Evolutionary conservation across 2,888 invertebrate genomes (phyloP), one percentile per base, ranked within the genome.

Genomic region (Allacma fusca): DNA sequence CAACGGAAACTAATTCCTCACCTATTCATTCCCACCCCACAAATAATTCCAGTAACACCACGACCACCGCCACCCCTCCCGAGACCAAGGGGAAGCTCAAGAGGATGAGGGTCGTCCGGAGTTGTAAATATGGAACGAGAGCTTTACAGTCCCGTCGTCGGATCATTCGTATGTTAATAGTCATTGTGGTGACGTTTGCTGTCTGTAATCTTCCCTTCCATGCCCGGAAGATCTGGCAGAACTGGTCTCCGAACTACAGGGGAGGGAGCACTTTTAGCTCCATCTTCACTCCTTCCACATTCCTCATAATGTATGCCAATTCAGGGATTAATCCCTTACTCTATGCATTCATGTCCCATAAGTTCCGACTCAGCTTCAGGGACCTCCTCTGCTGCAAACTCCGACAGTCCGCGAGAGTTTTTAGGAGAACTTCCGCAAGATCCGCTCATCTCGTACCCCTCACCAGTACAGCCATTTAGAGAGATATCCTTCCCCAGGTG

Each of bases 121-220:
- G 81, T 40, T 81, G 80, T 4, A 82, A 81, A 44, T 82, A 83
- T 73, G 83, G 83, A 16, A 80, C 75, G 0, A 59, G 80, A 62
- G 93, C 93, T 16, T 87, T 95, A 79, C 90, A 92, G 75, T 94
- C 94, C 26, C 90, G 95, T 24, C 90, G 94, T 43, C 93, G 94
- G 69, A 96, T 96, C 72, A 94, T 96, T 83, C 91, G 94, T 80
- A 93, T 96, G 91, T 89, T 96, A 83, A 93, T 96, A 80, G 92
- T 94, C 40, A 93, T 96, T 68, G 95, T 96, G 69, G 89, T 94
- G 82, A 92, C 94, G 74, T 97, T 96, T 87, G 95, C 95, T 93
- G n/a, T n/a, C n/a, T n/a, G n/a, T n/a, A n/a, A n/a, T n/a, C n/a
- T n/a, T n/a, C n/a, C n/a, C n/a, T n/a, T 94, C 87, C 96, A 96